Conservation (phyloP, 2,113 vertebrate species). For the Osmerus eperlanus region DNA sequence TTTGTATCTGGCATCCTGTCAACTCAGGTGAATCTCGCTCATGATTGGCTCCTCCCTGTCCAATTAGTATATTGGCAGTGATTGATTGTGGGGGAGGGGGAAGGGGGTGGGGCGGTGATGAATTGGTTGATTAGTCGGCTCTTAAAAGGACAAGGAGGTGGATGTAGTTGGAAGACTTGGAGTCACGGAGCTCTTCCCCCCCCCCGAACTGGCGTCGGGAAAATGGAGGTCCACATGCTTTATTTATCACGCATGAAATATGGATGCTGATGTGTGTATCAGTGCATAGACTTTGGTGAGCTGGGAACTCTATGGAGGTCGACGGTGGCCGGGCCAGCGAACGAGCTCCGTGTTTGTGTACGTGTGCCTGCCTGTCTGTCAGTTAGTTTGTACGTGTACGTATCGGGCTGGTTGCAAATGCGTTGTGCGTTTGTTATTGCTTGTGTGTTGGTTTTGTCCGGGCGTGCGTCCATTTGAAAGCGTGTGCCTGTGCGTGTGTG, state of each 20-base stretch:
- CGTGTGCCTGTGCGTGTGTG: too few relatives aligned
- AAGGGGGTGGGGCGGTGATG: too few relatives aligned
- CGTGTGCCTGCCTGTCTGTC: slow-evolving; percentile 29
- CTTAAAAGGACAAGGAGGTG: not conserved
- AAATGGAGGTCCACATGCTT: slow-evolving; percentile 39
- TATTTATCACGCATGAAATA: slow-evolving; percentile 55
- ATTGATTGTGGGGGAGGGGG: too few relatives aligned
- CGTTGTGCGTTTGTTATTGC: not conserved
- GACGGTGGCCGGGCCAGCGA: slow-evolving; percentile 15
- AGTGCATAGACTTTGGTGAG: slow-evolving; percentile 17
- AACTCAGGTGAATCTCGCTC: too few relatives aligned
- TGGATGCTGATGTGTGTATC: slow-evolving; percentile 40
- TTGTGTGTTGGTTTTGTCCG: not conserved
- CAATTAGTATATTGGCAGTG: too few relatives aligned
- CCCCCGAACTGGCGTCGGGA: slow-evolving; percentile 18
- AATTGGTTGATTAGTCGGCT: not conserved
- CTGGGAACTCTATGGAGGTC: slow-evolving; percentile 8
- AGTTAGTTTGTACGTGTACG: not conserved
- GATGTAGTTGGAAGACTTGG: not conserved
- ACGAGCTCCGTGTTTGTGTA: slow-evolving; percentile 35
- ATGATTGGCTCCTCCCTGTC: too few relatives aligned
- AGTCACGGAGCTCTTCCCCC: not conserved
- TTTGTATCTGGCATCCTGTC: too few relatives aligned
- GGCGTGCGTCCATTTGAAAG: too few relatives aligned
- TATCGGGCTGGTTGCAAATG: not conserved